A percentile compares a stretch with the other conserved stretches of the same genome.
Conservation (phyloP, 2,888 invertebrate genomes). For the Frankliniella fusca region DNA sequence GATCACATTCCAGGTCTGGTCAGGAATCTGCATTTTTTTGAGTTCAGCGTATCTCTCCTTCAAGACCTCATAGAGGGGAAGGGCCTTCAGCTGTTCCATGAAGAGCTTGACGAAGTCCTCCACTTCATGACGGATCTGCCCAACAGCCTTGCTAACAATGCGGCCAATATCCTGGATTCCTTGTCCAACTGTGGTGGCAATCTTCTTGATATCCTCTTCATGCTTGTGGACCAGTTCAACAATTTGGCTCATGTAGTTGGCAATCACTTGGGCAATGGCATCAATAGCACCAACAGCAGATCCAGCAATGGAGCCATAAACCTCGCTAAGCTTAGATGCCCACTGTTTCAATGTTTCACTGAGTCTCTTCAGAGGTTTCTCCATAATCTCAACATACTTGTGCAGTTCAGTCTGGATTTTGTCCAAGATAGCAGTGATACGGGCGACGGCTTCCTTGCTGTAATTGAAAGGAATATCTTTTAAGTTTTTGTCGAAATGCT, state of each 20-base stretch:
- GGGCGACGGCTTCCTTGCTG: slow-evolving; percentile 49
- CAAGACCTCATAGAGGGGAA: slow-evolving; percentile 53
- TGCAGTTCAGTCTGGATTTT: slow-evolving; percentile 41
- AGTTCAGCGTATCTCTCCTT: slow-evolving; percentile 49
- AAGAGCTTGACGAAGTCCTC: slow-evolving; percentile 49
- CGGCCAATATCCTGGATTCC: slow-evolving; percentile 51
- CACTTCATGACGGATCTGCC: slow-evolving; percentile 45
- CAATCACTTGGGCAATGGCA: slow-evolving; percentile 50
- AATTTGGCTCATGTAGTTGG: slow-evolving; percentile 46
- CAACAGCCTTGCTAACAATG: slow-evolving; percentile 43
- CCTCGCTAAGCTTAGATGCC: slow-evolving; percentile 45
- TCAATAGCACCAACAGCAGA: slow-evolving; percentile 47
- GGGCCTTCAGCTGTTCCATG: slow-evolving; percentile 52
- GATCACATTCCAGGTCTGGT: slow-evolving; percentile 54
- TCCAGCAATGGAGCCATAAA: slow-evolving; percentile 49
- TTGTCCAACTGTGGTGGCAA: slow-evolving; percentile 53
- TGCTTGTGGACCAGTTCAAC: slow-evolving; percentile 59
- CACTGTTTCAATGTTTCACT: slow-evolving; percentile 45
- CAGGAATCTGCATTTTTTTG: slow-evolving; percentile 52
- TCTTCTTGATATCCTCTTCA: slow-evolving; percentile 61
- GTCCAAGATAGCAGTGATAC: slow-evolving; percentile 41
- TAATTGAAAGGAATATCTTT: neutral
- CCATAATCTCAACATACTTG: neutral
- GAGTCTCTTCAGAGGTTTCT: slow-evolving; percentile 46
- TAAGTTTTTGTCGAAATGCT: slow-evolving; percentile 16